Base-by-base conservation (phyloP, 2,113 vertebrate genomes). In the Tetraodon nigroviridis region DNA sequence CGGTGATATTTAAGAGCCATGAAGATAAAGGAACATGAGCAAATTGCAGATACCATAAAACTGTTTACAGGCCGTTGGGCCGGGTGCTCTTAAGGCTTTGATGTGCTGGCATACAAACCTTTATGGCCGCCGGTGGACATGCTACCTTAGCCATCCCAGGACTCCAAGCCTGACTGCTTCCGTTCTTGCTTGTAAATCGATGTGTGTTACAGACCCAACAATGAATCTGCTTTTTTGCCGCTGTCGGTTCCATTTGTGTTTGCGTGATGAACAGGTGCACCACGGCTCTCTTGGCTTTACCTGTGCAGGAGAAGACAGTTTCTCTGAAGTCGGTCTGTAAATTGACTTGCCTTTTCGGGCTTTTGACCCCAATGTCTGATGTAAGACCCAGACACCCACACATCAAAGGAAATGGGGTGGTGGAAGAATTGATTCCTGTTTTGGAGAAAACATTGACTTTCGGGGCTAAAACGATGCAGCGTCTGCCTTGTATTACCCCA, bases 291-390 rank as follows among this genome's bases (percentile, higher is more conserved):
- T 41, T 41, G 65, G 71, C 61, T 44, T 68, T 81, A 84, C 82
- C 84, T 84, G 81, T 48, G 65, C 69, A 72, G 67, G 62, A 83
- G 72, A 80, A 75, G 64, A 75, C 76, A 74, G 66, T 79, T 63
- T 70, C 78, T 87, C 79, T 86, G 79, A 86, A 82, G 82, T 86
- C 77, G 86, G 81, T 75, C 80, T 85, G 79, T 79, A 87, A 89
- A 90, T 87, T 86, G 86, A 86, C 85, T 89, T 76, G 86, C 87
- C 86, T 91, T 89, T 86, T 86, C 82, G 87, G 87, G 85, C 84
- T 86, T 37, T 86, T 87, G 89, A 90, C 89, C 88, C 87, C 81
- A 81, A 82, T 78, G 87, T 88, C 86, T 90, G 90, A 91, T 90
- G 89, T 89, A 89, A 89, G 88, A 90, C 80, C 83, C 78, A 89